These are phyloP conservation scores for Hylaea fasciaria DNA, from an alignment of 2,888 invertebrate species.

Conservation along the genomic window DNA sequence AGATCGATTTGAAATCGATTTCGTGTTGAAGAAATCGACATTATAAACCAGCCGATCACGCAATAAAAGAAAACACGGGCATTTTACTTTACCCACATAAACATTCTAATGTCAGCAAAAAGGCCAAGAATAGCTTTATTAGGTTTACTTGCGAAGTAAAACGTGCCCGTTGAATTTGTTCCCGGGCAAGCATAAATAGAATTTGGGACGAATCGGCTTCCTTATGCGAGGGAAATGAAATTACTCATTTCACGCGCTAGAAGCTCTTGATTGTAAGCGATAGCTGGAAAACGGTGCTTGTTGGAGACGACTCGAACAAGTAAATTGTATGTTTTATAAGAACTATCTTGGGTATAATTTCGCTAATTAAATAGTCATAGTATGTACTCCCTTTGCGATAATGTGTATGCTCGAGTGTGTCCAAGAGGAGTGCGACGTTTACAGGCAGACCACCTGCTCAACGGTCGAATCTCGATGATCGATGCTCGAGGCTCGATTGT, in stretches of 20 bases:
- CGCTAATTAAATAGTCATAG: too few relatives aligned
- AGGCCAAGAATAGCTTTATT: constrained; percentile 32
- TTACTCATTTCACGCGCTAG: constrained; percentile 28
- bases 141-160: constrained; percentile 29
- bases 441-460: too few relatives aligned
- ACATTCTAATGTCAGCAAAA: constrained; percentile 29
- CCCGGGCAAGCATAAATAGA: constrained; percentile 28
- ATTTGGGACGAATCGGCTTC: constrained; percentile 30
- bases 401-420: too few relatives aligned
- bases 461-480: too few relatives aligned
- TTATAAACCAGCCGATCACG: neutral
- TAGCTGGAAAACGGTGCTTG: constrained; percentile 19
- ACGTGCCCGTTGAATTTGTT: constrained; percentile 30
- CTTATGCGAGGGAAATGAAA: constrained; percentile 24
- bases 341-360: too few relatives aligned
- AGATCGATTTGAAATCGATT: too few relatives aligned
- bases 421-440: too few relatives aligned
- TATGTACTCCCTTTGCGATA: too few relatives aligned
- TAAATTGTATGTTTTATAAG: neutral
- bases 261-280: constrained; percentile 22
- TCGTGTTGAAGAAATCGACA: too few relatives aligned
- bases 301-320: neutral
- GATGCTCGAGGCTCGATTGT: too few relatives aligned
- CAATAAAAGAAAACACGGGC: constrained; percentile 21
- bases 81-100: constrained; percentile 27